Conservation (phyloP, 2,113 vertebrate species). For the Diadophis punctatus region DNA sequence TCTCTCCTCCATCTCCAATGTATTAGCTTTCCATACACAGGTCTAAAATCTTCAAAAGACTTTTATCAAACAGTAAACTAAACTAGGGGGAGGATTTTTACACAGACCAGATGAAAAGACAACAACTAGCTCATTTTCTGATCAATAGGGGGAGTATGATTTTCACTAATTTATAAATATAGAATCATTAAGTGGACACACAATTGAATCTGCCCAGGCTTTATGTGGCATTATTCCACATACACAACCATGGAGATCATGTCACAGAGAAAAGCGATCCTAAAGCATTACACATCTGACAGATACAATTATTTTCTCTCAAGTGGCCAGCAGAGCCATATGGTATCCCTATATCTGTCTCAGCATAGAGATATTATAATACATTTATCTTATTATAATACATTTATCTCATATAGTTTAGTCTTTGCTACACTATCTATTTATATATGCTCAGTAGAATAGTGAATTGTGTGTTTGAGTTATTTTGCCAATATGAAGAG, state of each 20-base stretch:
- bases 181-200: not conserved
- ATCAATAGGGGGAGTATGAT: not conserved
- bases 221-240: not conserved
- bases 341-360: not conserved
- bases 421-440: not conserved
- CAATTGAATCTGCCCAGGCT: not conserved
- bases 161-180: not conserved
- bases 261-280: not conserved
- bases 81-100: not conserved
- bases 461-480: not conserved
- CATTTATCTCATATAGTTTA: not conserved
- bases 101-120: not conserved
- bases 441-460: not conserved
- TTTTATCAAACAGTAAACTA: not conserved
- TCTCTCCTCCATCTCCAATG: not conserved
- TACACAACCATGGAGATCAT: not conserved
- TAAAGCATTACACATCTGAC: not conserved
- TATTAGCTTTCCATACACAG: not conserved
- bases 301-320: not conserved
- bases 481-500: not conserved
- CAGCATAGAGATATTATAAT: not conserved
- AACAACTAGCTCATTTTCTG: not conserved
- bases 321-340: not conserved
- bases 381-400: not conserved
- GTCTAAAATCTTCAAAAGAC: not conserved